These are phyloP conservation scores for Ischnura elegans DNA, from an alignment of 2,888 invertebrate genomes.

Conservation along the genomic window DNA sequence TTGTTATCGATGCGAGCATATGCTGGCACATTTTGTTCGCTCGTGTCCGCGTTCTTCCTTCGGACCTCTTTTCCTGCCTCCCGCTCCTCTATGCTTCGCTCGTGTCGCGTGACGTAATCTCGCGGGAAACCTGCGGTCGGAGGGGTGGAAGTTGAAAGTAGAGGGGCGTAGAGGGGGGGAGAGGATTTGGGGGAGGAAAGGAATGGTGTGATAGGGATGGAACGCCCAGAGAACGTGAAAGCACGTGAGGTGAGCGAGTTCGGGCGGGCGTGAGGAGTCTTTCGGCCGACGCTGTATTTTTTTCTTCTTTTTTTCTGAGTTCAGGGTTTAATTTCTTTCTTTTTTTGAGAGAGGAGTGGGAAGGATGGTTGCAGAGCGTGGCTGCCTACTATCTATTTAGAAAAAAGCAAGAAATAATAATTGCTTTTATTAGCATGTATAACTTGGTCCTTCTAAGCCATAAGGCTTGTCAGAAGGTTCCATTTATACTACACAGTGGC, in stretches of 20 bases:
- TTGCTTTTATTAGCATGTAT: no score
- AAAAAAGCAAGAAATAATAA: no score
- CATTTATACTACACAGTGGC: no score
- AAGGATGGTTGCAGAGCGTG: no score
- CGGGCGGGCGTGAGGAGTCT: not conserved
- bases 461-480: no score
- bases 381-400: no score
- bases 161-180: no score
- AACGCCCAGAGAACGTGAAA: not conserved
- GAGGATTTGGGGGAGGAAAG: not conserved
- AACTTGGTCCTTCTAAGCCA: no score
- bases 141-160: not conserved
- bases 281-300: not conserved
- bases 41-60: no score
- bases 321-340: no score
- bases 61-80: not conserved
- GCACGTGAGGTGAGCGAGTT: slow-evolving; percentile 21
- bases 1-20: not conserved
- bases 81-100: not conserved
- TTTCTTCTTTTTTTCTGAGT: no score
- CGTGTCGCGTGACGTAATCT: not conserved
- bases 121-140: not conserved
- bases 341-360: no score
- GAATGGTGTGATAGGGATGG: not conserved
- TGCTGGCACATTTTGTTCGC: not conserved